A percentile compares a stretch with the other conserved stretches of the same genome.
phyloP scores from a whole-genome alignment of 2,113 vertebrate genomes.

The Emydura subglobosa region DNA sequence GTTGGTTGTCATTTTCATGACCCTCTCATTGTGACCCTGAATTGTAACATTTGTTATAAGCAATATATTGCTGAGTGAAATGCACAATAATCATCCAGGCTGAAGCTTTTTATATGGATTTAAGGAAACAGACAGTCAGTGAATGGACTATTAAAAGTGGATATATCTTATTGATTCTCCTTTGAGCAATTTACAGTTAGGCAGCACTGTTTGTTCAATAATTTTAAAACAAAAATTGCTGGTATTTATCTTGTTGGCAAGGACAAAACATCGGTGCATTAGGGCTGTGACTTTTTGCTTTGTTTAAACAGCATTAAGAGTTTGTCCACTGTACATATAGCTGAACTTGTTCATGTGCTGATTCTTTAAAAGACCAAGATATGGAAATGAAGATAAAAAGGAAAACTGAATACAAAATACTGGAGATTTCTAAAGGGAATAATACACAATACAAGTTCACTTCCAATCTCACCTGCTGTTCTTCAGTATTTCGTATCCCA shows the following conservation, averaged over 20 bases:
- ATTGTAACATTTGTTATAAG: neutral
- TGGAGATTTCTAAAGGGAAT: neutral
- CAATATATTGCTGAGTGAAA: slow-evolving; percentile 31
- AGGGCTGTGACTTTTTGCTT: neutral
- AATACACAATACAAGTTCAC: neutral
- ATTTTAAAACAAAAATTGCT: slow-evolving; percentile 37
- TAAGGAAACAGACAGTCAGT: neutral
- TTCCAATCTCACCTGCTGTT: neutral
- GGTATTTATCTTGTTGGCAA: slow-evolving; percentile 34
- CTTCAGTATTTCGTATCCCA: neutral
- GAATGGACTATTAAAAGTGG: slow-evolving; percentile 29
- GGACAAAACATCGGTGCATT: neutral
- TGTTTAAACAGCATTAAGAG: neutral
- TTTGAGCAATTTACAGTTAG: slow-evolving; percentile 42
- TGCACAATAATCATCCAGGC: slow-evolving; percentile 39
- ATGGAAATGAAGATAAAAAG: neutral
- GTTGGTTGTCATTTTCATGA: slow-evolving; percentile 5
- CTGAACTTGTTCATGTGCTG: accelerated
- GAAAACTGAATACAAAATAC: neutral
- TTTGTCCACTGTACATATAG: neutral
- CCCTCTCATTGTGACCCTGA: slow-evolving; percentile 30
- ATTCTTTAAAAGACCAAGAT: neutral
- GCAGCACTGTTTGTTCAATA: slow-evolving; percentile 9
- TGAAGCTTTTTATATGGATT: slow-evolving; percentile 44
- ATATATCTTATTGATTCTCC: slow-evolving; percentile 35